Evolutionary conservation across 1,140 invertebrate genomes (phyloP), one percentile per base, ranked within the genome.

Genomic region (Capitella teleta): DNA sequence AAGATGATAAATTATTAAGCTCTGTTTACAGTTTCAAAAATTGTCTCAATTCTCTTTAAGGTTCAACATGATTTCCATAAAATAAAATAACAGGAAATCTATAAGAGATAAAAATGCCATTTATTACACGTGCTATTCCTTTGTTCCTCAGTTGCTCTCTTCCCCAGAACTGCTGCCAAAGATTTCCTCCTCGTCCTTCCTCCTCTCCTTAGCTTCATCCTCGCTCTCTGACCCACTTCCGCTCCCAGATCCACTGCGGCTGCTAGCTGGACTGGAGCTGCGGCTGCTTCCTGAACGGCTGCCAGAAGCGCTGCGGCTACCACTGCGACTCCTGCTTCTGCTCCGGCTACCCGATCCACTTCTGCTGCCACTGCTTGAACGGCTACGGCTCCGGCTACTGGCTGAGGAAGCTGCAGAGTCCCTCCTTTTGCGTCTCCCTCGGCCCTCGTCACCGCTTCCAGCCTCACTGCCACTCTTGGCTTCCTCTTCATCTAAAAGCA

Each of bases 161-260:
- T 26, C 26, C 3, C 42, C 45, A 2, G 45, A 47, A 10, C 59
- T 66, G 43, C 66, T 65, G 24, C 72, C 72, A 55, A 73, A 73
- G 50, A 73, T 74, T 49, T 73, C 70, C 47, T 67, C 70, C 40
- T 70, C 68, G 44, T 73, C 69, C 52, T 68, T 69, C 51, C 53
- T 55, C 24, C 48, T 48, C 30, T 52, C 53, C 12, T 50, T 47
- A 10, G 62, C 60, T 2, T 38, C 57, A 12, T 56, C 57, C 5
- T 55, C 58, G 53, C 57, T 62, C 19, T 55, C 61, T 28, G 47
- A 53, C 6, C 47, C 55, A n/a, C 51, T 56, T 28, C 53, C 61
- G 52, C 54, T 56, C 14, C 51, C 61, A 18, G 34, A 43, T 24
- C 38, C 34, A 37, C 52, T 32, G 37, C 42, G 18, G 10, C 23